Percentiles rank a stretch among this genome's conserved stretches.
Evolutionary conservation across 2,797 vertebrate genomes (phyloP).

Genomic region (Chiloscyllium punctatum): DNA sequence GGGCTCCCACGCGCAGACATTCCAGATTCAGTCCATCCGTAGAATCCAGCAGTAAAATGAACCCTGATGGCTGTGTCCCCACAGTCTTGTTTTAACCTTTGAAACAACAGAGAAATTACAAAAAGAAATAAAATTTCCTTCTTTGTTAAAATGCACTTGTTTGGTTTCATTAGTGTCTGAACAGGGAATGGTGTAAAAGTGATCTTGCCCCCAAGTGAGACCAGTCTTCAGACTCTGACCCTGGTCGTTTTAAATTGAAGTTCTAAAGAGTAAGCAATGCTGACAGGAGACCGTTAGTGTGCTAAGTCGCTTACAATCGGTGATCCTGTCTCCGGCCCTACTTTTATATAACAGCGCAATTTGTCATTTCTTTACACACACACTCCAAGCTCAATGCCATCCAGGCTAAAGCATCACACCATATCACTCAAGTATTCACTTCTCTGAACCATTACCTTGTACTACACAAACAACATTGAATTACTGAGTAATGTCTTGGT

Average conservation of each 20-base stretch:
- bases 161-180: neutral
- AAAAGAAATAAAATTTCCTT: conserved; percentile 7
- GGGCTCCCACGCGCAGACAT: conserved; percentile 80
- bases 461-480: too few relatives aligned
- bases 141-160: conserved; percentile 5
- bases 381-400: neutral
- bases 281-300: neutral
- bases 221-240: neutral
- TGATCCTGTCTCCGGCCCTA: neutral
- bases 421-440: too few relatives aligned
- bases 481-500: too few relatives aligned
- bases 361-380: neutral
- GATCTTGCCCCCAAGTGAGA: neutral
- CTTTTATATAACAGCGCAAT: neutral
- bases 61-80: neutral
- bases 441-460: too few relatives aligned
- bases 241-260: neutral
- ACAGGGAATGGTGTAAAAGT: neutral
- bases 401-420: neutral
- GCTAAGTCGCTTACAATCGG: neutral
- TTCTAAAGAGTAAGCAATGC: neutral
- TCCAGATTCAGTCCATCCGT: conserved; percentile 88
- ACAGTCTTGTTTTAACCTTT: neutral
- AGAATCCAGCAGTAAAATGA: conserved; percentile 78
- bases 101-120: neutral